These are phyloP conservation scores for Eupithecia vulgata DNA, from an alignment of 2,888 invertebrate genomes.

Conservation along the genomic window DNA sequence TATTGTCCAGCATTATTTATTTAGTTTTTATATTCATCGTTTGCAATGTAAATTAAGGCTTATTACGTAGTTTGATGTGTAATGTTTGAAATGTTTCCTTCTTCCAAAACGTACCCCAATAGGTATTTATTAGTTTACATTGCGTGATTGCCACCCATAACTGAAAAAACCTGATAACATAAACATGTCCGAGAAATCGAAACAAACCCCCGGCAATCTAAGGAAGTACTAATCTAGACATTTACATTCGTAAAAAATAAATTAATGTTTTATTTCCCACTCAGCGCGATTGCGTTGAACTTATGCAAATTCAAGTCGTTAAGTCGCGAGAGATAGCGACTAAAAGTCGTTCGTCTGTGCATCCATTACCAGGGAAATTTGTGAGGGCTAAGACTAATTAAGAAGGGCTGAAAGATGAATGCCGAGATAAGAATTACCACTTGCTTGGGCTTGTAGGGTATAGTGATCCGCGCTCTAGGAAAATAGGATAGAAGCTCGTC, in stretches of 20 bases:
- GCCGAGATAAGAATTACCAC: conserved; percentile 70
- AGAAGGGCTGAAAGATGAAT: conserved; percentile 74
- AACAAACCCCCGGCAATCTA: not conserved
- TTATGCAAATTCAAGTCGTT: conserved; percentile 33
- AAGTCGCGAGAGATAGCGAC: conserved; percentile 36
- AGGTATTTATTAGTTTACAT: not conserved
- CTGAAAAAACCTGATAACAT: not conserved
- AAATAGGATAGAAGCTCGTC: not conserved
- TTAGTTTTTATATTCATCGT: not conserved
- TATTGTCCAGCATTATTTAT: too few species aligned
- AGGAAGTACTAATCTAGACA: conserved; percentile 24
- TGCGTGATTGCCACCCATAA: conserved; percentile 6
- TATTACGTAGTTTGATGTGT: not conserved
- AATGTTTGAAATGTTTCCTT: not conserved
- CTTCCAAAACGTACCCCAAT: not conserved
- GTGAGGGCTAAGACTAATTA: conserved; percentile 70
- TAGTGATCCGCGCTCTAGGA: not conserved
- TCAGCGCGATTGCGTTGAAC: conserved; percentile 29
- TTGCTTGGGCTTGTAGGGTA: conserved; percentile 23
- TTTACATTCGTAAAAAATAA: conserved; percentile 19
- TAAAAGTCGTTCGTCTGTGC: conserved; percentile 51
- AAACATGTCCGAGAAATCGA: not conserved
- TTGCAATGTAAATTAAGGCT: not conserved
- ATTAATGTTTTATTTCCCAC: conserved; percentile 23
- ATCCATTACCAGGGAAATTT: conserved; percentile 49